Evolutionary conservation across 1,140 invertebrate species (phyloP).

Genomic region (Carposina sasakii): DNA sequence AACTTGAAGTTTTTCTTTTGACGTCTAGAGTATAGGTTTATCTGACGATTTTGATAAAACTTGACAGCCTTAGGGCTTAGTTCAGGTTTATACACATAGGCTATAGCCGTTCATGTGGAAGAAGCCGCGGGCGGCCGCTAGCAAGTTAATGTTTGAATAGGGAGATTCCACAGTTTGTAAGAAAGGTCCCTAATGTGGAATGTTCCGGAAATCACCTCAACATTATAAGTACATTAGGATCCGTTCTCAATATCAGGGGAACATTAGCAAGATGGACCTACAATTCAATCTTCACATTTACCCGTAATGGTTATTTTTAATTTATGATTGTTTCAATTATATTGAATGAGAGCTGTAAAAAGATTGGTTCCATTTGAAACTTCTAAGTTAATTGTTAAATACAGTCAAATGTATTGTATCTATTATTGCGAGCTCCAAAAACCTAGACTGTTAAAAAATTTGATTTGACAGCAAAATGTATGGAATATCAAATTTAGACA

Average conservation of each 20-base stretch:
- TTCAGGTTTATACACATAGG: too few species aligned
- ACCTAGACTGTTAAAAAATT: too few species aligned
- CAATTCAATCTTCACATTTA: conserved; percentile 6
- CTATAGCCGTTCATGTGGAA: too few species aligned
- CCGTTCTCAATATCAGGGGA: background rate
- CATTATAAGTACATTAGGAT: background rate
- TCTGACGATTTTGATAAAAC: too few species aligned
- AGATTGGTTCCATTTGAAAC: background rate
- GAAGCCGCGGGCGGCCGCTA: background rate
- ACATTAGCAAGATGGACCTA: conserved; percentile 12
- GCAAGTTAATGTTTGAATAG: background rate
- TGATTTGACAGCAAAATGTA: too few species aligned
- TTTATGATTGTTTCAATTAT: conserved; percentile 18
- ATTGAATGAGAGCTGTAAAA: background rate
- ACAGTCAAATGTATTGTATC: too few species aligned
- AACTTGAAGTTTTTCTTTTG: too few species aligned
- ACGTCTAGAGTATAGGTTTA: too few species aligned
- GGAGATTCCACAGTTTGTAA: background rate
- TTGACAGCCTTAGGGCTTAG: too few species aligned
- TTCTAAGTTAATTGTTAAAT: background rate
- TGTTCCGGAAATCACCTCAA: background rate
- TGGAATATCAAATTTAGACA: too few species aligned
- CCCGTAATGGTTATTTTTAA: conserved; percentile 10
- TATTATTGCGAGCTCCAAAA: too few species aligned
- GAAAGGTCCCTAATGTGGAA: background rate